Percentiles rank a stretch among this genome's conserved stretches.
Evolutionary conservation across 1,140 invertebrate genomes (phyloP).

Genomic region (Brachionus rotundiformis): DNA sequence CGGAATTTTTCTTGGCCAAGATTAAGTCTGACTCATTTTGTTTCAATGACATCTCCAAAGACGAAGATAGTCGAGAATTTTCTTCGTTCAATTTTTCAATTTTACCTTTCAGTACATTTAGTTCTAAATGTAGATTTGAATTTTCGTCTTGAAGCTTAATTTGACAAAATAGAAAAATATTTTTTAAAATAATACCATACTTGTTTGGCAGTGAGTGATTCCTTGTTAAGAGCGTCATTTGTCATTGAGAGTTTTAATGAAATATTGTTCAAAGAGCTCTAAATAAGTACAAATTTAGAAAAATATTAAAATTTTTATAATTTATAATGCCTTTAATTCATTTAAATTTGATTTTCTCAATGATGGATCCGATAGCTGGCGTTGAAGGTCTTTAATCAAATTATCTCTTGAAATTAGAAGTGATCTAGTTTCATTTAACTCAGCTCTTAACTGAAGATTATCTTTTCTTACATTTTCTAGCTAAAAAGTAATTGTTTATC

Average conservation of each 20-base stretch:
- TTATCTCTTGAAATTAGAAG: slow-evolving; percentile 23
- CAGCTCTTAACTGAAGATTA: slow-evolving; percentile 29
- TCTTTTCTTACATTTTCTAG: slow-evolving; percentile 46
- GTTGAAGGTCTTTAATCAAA: slow-evolving; percentile 15
- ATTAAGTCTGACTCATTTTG: slow-evolving; percentile 41
- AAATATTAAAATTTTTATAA: neutral
- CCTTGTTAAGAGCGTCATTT: slow-evolving; percentile 13
- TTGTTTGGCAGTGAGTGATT: slow-evolving; percentile 22
- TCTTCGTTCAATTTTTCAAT: neutral
- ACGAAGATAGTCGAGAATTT: neutral
- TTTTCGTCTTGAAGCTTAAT: slow-evolving; percentile 42
- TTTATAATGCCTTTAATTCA: neutral
- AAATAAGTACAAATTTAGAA: neutral
- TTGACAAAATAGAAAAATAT: neutral
- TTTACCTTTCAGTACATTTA: neutral
- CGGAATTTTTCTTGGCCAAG: slow-evolving; percentile 44
- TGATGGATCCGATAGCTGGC: slow-evolving; percentile 1
- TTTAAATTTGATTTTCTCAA: slow-evolving; percentile 38
- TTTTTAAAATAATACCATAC: neutral
- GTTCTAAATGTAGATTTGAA: neutral
- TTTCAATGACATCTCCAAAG: slow-evolving; percentile 19
- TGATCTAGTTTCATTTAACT: slow-evolving; percentile 27
- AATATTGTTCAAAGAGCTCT: slow-evolving; percentile 28
- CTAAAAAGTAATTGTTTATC: too few species aligned
- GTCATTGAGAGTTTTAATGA: slow-evolving; percentile 34